Evolutionary conservation across 2,888 invertebrate species (phyloP).

Genomic region (Rhaphigaster nebulosa): DNA sequence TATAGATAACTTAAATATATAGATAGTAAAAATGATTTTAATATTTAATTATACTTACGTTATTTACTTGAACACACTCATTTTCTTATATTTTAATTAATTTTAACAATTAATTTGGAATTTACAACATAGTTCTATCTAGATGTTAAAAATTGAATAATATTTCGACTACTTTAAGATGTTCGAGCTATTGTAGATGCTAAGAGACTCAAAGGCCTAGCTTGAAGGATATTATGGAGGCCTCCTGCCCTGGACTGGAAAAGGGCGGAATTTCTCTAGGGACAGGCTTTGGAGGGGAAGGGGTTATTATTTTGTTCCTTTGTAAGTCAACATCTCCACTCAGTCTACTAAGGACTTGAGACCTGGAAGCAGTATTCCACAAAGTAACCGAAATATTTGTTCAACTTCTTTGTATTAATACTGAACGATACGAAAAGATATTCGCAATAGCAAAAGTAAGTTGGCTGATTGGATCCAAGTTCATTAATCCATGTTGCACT

Average conservation of each 20-base stretch:
- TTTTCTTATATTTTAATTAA: background rate
- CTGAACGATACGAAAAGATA: background rate
- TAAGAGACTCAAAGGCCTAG: slow-evolving; percentile 26
- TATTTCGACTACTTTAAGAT: background rate
- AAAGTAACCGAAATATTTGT: slow-evolving; percentile 15
- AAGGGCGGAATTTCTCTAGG: slow-evolving; percentile 40
- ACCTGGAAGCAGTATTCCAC: background rate
- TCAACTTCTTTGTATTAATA: background rate
- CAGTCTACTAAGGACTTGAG: slow-evolving; percentile 19
- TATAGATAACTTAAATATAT: too few species aligned
- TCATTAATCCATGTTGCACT: background rate
- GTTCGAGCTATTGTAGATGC: background rate
- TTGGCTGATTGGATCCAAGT: background rate
- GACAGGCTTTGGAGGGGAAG: background rate
- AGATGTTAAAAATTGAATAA: background rate
- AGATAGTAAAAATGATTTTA: too few species aligned
- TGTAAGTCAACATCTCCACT: slow-evolving; percentile 41
- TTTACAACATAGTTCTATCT: background rate
- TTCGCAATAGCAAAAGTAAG: background rate
- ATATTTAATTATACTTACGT: too few species aligned
- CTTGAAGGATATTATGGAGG: slow-evolving; percentile 16
- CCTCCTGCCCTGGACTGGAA: background rate
- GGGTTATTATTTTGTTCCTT: slow-evolving; percentile 30
- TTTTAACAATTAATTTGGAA: background rate
- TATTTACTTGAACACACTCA: too few species aligned